phyloP scores from a whole-genome alignment of 2,888 invertebrate species.

The Napeogenes sylphis region DNA sequence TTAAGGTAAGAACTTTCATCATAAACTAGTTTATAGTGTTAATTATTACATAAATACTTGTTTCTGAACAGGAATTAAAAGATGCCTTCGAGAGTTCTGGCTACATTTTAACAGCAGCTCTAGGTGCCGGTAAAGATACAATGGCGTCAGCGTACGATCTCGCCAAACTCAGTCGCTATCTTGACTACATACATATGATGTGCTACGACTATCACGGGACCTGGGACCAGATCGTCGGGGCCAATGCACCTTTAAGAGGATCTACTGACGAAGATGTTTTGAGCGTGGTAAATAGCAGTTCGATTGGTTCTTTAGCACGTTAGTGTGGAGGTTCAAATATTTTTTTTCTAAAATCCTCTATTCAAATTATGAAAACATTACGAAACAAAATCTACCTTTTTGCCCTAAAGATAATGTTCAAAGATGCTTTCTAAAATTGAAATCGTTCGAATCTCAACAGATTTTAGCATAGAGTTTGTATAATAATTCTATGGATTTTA shows the following conservation, averaged over 20 bases:
- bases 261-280: constrained; percentile 70
- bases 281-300: constrained; percentile 80
- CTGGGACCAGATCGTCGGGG: constrained; percentile 86
- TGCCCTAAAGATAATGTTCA: too few species aligned
- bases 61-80: constrained; percentile 79
- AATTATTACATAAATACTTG: not conserved
- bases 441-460: too few species aligned
- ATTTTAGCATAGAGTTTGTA: too few species aligned
- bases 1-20: constrained; percentile 75
- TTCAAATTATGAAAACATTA: too few species aligned
- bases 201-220: constrained; percentile 93
- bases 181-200: constrained; percentile 89
- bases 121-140: constrained; percentile 86
- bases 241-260: constrained; percentile 86
- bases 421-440: too few species aligned
- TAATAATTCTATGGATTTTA: too few species aligned
- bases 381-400: too few species aligned
- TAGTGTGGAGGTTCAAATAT: too few species aligned
- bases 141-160: constrained; percentile 89
- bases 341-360: too few species aligned
- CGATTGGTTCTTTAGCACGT: not conserved
- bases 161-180: constrained; percentile 80
- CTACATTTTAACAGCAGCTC: constrained; percentile 87
- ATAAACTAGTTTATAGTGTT: too few species aligned
- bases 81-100: constrained; percentile 82